These are phyloP conservation scores for Cavia aperea DNA, from an alignment of 2,113 vertebrate genomes.

Conservation along the genomic window DNA sequence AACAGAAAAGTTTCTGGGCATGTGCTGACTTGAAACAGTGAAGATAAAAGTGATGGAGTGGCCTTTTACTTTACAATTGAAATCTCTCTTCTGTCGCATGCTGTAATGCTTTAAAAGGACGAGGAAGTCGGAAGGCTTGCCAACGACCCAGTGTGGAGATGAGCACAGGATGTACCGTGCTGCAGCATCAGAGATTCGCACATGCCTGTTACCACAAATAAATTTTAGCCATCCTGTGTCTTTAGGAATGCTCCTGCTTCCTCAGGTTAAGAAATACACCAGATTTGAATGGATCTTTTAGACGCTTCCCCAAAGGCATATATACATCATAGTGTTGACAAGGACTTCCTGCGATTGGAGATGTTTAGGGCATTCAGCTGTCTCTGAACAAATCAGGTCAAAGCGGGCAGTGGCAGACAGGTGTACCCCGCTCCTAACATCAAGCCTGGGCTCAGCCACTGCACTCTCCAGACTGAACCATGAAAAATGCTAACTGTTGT, in stretches of 20 bases:
- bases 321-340: neutral
- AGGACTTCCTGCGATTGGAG: slow-evolving; percentile 25
- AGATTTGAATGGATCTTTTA: neutral
- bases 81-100: neutral
- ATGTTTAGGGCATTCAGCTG: neutral
- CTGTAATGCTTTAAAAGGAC: neutral
- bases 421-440: neutral
- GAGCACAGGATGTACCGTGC: neutral
- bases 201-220: neutral
- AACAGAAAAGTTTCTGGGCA: slow-evolving; percentile 53
- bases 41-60: slow-evolving; percentile 44
- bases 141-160: neutral
- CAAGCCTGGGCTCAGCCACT: neutral
- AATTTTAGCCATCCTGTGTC: neutral
- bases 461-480: neutral
- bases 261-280: neutral
- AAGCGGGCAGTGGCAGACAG: neutral
- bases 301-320: slow-evolving; percentile 12
- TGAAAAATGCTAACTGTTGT: neutral
- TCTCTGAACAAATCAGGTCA: slow-evolving; percentile 26
- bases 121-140: neutral
- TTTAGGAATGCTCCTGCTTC: neutral
- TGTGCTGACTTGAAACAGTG: slow-evolving; percentile 53
- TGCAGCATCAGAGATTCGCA: neutral
- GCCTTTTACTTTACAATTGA: slow-evolving; percentile 46